Percentiles rank a stretch among this genome's conserved stretches.
These are phyloP conservation scores for Dynastes tityus DNA, from an alignment of 2,888 invertebrate genomes.

Conservation along the genomic window DNA sequence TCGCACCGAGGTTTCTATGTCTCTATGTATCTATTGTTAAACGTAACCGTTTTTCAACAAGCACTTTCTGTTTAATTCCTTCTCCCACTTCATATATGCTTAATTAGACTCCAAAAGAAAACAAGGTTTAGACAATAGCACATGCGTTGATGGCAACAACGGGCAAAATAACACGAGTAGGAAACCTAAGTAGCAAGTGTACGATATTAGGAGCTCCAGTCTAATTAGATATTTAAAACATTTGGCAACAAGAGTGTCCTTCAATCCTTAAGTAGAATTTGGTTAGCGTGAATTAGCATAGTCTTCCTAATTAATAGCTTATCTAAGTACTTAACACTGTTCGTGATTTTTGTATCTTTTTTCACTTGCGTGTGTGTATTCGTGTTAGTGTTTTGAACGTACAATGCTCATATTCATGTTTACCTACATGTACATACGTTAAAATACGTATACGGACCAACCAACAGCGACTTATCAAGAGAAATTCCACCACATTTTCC, in stretches of 20 bases:
- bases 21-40: background rate
- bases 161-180: constrained; percentile 47
- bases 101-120: constrained; percentile 23
- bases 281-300: constrained; percentile 63
- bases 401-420: background rate
- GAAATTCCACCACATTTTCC: constrained; percentile 53
- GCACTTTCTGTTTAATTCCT: background rate
- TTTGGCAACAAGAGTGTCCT: constrained; percentile 63
- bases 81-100: background rate
- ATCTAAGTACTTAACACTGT: constrained; percentile 63
- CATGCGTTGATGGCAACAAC: constrained; percentile 15
- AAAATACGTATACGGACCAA: constrained; percentile 42
- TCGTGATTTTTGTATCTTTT: constrained; percentile 52
- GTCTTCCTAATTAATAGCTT: constrained; percentile 64
- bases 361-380: constrained; percentile 30
- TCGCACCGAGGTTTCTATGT: background rate
- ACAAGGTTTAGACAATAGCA: constrained; percentile 32
- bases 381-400: constrained; percentile 11
- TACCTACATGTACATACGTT: constrained; percentile 9
- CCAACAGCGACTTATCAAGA: constrained; percentile 46
- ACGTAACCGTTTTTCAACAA: background rate
- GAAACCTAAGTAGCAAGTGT: constrained; percentile 43
- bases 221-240: constrained; percentile 64
- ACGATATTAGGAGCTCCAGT: constrained; percentile 52
- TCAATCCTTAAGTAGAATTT: constrained; percentile 63